phyloP scores from a whole-genome alignment of 2,113 vertebrate genomes.

The Sprattus sprattus region DNA sequence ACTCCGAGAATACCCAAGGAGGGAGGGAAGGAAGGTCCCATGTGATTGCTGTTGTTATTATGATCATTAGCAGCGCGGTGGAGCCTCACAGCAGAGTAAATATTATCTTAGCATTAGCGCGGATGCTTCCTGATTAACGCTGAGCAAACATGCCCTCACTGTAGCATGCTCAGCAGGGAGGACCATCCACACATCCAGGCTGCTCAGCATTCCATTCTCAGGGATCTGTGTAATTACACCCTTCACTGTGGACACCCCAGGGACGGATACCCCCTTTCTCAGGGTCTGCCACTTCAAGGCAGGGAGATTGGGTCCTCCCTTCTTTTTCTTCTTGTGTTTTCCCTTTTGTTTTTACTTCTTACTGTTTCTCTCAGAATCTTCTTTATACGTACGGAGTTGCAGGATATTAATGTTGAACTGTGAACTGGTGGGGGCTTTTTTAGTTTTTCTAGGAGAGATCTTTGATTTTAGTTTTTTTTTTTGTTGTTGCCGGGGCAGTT shows the following conservation, averaged over 20 bases:
- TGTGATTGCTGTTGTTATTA: conserved; percentile 65
- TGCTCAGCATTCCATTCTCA: conserved; percentile 31
- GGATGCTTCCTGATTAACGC: conserved; percentile 57
- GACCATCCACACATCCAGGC: background rate
- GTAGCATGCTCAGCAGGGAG: conserved; percentile 45
- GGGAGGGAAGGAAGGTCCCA: conserved; percentile 49
- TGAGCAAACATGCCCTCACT: conserved; percentile 52
- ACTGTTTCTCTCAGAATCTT: background rate
- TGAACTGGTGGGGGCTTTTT: background rate
- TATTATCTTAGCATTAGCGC: conserved; percentile 47
- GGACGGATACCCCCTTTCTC: conserved; percentile 33
- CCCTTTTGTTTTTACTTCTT: background rate
- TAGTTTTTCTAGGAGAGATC: background rate
- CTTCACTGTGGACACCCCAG: conserved; percentile 43
- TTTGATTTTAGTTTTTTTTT: background rate
- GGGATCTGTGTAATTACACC: conserved; percentile 54
- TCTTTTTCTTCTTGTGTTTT: background rate
- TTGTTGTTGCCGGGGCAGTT: background rate
- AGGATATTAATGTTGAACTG: too few species aligned
- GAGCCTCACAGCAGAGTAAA: conserved; percentile 60
- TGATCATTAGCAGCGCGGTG: conserved; percentile 61
- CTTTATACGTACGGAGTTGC: background rate
- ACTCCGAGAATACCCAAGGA: conserved; percentile 62
- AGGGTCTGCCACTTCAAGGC: conserved; percentile 46
- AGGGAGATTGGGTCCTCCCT: conserved; percentile 41